Evolutionary conservation across 2,113 vertebrate species (phyloP).

Genomic region (Heterotilapia buettikoferi): DNA sequence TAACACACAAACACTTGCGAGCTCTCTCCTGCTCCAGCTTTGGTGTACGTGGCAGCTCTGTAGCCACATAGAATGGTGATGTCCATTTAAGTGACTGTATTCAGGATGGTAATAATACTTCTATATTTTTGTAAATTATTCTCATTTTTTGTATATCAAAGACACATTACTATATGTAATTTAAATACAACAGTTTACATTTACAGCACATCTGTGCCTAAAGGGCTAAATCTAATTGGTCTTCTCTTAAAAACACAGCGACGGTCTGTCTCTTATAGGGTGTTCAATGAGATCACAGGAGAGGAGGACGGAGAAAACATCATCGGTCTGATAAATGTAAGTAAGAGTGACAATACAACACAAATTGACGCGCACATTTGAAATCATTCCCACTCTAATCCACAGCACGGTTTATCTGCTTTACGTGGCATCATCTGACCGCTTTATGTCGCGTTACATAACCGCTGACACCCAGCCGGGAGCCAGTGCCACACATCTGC

Average conservation of each 20-base stretch:
- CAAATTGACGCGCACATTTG: neutral
- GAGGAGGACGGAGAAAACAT: neutral
- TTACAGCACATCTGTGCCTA: neutral
- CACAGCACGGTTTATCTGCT: neutral
- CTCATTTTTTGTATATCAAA: neutral
- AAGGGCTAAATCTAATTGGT: neutral
- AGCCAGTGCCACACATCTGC: slow-evolving; percentile 7
- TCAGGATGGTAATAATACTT: neutral
- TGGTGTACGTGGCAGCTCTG: neutral
- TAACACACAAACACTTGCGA: neutral
- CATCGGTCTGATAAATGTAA: neutral
- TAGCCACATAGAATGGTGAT: too few species aligned
- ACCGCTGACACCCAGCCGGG: neutral
- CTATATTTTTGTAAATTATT: neutral
- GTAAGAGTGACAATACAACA: neutral
- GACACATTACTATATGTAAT: neutral
- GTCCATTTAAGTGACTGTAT: too few species aligned
- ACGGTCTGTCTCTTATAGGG: neutral
- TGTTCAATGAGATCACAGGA: neutral
- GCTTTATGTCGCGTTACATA: slow-evolving; percentile 22
- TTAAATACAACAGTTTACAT: neutral
- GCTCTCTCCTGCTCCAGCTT: neutral
- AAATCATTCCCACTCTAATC: neutral
- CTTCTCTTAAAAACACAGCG: neutral
- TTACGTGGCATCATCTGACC: neutral